These are phyloP conservation scores for Pomacea maculata DNA, from an alignment of 1,140 invertebrate species.

Conservation along the genomic window DNA sequence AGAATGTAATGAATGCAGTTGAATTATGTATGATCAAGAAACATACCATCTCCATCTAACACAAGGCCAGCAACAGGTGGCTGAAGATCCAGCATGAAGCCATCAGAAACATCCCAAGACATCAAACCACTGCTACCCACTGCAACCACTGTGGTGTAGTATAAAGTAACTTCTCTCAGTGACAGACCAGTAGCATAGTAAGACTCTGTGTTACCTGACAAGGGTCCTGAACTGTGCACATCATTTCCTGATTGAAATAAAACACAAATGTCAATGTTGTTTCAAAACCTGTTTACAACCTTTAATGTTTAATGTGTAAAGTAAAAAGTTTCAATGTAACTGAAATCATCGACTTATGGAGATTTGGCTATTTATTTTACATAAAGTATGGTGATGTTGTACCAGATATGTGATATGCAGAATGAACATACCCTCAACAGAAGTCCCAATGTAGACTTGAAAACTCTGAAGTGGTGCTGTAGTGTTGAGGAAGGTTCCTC, in stretches of 20 bases:
- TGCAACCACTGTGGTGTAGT: constrained; percentile 8
- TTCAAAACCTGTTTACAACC: too few relatives aligned
- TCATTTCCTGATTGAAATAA: too few relatives aligned
- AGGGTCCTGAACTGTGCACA: not conserved
- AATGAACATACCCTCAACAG: not conserved
- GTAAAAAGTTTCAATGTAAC: too few relatives aligned
- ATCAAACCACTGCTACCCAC: not conserved
- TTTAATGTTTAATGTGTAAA: too few relatives aligned
- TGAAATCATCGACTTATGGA: too few relatives aligned
- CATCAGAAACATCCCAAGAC: constrained; percentile 33
- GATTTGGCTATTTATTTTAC: too few relatives aligned
- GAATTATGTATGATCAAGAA: constrained; percentile 38
- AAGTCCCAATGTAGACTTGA: not conserved
- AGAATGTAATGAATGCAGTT: not conserved
- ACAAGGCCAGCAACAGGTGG: constrained; percentile 39
- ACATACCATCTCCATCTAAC: constrained; percentile 29
- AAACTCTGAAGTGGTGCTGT: not conserved
- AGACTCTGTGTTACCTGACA: not conserved
- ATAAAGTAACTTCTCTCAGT: not conserved
- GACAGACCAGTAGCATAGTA: not conserved
- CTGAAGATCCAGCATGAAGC: constrained; percentile 41
- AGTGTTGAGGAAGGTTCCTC: constrained; percentile 22
- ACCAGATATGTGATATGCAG: too few relatives aligned
- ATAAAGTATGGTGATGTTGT: too few relatives aligned
- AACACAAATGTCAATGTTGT: too few relatives aligned